Evolutionary conservation across 2,797 vertebrate genomes (phyloP), one percentile per base, ranked within the genome.

Genomic region (Enteromius paludinosus): DNA sequence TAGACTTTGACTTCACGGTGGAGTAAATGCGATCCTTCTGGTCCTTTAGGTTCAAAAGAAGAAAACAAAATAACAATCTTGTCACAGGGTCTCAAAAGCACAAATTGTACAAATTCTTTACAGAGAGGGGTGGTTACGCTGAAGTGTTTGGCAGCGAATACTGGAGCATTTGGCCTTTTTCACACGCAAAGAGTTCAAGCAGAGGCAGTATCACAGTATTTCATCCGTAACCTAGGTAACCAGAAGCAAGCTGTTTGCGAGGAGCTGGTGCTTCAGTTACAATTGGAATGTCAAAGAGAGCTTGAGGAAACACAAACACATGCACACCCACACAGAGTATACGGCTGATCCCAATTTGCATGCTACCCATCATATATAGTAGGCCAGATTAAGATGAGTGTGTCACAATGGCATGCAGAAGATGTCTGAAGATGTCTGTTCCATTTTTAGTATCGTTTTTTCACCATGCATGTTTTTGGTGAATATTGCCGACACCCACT

Each of bases 1-100:
- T 99, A 85, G 96, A 96, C 92, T 94, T 97, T 84, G 97, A 97
- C 93, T 97, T 97, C 88, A 99, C 94, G 14, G 97, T 99, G 23
- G 97, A 99, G 87, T 98, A 99, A 86, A 97, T 97, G 66, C 96
- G 95, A 87, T 99, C 97, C 90, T 98, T 97, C 92, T 99, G 97
- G 92, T 99, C 97, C 98, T 99, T 88, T n/a, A 77, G 38, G 81
- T 82, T 59, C 66, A 83, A 83, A 69, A 79, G 47, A 66, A 70
- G 47, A 52, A 69, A 69, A 61, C 64, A 72, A 62, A 82, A 61
- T 49, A 61, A 71, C 70, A 78, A 61, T 43, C 41, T 30, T 35
- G 81, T 84, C 61, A 79, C 30, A 76, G 18, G 10, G 28, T 77
- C 84, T 76, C 78, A 75, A 81, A 80, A 73, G 65, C 78, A 54